Evolutionary conservation across 2,888 invertebrate species (phyloP), one percentile per base, ranked within the genome.

Genomic region (Andrena camellia): DNA sequence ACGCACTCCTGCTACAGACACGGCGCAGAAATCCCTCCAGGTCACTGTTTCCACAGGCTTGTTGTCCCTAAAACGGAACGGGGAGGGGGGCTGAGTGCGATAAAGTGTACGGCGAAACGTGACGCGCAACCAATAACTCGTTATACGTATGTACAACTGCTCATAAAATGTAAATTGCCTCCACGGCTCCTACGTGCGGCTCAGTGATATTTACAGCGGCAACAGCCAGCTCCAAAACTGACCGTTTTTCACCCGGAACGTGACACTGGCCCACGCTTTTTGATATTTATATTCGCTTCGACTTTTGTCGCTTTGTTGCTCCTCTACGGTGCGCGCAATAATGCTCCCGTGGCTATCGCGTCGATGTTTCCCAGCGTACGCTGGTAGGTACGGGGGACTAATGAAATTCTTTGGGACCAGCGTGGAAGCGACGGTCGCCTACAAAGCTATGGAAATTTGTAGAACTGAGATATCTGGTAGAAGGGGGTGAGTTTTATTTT

Each of bases 191-290:
- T 52, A 60, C 26, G 62, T 62, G 62, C 57, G 68, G 57, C 67
- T 50, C 66, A 71, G 74, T 73, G 78, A 76, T 85, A 79, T 82
- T 88, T 83, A 79, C 78, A 84, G 67, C 33, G 75, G 76, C 78
- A 80, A 72, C 84, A 78, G 76, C 82, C 74, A 79, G 72, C 78
- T 89, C 86, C 76, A 82, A 87, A 86, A 83, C 76, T 79, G 77
- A 79, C 59, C 81, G 81, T 83, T 76, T 78, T 79, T 81, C 62
- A 42, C n/a, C 8, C 5, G 23, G 10, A 1, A 33, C 70, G 42
- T 23, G 64, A n/a, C 26, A 42, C 6, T 10, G 48, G 33, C n/a
- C 6, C 20, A 26, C 20, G 20, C 50, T 63, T 64, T 66, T 54
- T 33, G n/a, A 60, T 79, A 79, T 69, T 72, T 64, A 67, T 68